Percentiles rank a stretch among this genome's conserved stretches.
Evolutionary conservation across 2,113 vertebrate species (phyloP).

Genomic region (Sorex araneus): DNA sequence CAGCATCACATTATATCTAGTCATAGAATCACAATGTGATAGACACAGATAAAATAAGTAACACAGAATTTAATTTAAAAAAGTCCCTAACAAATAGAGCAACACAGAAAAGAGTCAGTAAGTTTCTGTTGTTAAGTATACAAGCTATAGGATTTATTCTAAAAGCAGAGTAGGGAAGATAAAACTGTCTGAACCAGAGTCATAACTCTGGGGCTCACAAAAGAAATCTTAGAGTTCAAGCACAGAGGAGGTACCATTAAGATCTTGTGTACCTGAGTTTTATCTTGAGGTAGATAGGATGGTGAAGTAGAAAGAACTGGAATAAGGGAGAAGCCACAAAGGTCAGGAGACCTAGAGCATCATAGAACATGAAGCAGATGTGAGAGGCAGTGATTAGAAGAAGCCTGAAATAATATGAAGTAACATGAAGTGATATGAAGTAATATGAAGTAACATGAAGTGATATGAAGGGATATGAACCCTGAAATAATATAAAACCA

Average conservation of each 20-base stretch:
- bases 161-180: neutral
- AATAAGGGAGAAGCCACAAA: neutral
- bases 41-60: neutral
- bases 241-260: neutral
- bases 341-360: neutral
- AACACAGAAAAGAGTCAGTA: neutral
- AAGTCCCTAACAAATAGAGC: constrained; percentile 41
- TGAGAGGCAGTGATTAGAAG: neutral
- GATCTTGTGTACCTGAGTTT: rapidly evolving
- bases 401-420: neutral
- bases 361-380: neutral
- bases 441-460: neutral
- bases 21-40: constrained; percentile 34
- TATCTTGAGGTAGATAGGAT: neutral
- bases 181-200: neutral
- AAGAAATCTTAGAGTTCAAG: neutral
- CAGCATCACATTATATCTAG: constrained; percentile 49
- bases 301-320: neutral
- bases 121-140: neutral
- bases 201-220: neutral
- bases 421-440: no score
- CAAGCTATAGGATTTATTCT: neutral
- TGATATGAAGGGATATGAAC: neutral
- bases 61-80: neutral
- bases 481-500: neutral